Evolutionary conservation across 2,888 invertebrate species (phyloP).

Genomic region (Lochmaea crataegi): DNA sequence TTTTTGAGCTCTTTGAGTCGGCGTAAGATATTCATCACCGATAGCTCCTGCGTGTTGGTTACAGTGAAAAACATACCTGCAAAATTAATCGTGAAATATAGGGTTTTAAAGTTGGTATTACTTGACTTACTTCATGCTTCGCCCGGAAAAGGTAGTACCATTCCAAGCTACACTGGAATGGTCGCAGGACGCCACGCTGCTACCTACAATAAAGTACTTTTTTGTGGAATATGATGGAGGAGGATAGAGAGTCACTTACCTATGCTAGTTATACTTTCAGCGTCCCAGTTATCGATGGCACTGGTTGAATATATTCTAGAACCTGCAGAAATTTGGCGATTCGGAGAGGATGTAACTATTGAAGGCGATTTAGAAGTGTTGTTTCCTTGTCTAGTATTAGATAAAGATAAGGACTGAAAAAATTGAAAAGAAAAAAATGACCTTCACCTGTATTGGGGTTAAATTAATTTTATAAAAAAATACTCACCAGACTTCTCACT

Average conservation of each 20-base stretch:
- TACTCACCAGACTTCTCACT: constrained; percentile 69
- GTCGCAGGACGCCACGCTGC: constrained; percentile 84
- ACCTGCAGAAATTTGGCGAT: constrained; percentile 48
- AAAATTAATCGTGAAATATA: constrained; percentile 18
- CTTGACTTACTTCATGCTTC: constrained; percentile 62
- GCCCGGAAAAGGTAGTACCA: constrained; percentile 70
- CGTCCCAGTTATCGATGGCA: constrained; percentile 66
- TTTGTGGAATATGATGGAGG: no score
- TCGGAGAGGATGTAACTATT: constrained; percentile 52
- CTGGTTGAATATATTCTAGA: constrained; percentile 73
- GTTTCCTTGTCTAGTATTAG: constrained; percentile 55
- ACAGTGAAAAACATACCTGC: constrained; percentile 86
- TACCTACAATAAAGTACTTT: constrained; percentile 62
- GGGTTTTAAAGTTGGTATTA: neutral
- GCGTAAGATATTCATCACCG: constrained; percentile 87
- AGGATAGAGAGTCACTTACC: constrained; percentile 68
- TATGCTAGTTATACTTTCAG: constrained; percentile 82
- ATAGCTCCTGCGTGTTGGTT: constrained; percentile 82
- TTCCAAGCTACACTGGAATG: constrained; percentile 83
- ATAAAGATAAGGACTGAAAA: constrained; percentile 61
- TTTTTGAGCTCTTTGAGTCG: constrained; percentile 85
- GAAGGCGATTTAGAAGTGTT: constrained; percentile 55
- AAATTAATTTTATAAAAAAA: constrained; percentile 42
- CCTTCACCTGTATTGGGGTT: constrained; percentile 13
- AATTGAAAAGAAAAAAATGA: neutral